phyloP scores from a whole-genome alignment of 1,140 invertebrate species.

The Stegodyphus mimosarum region DNA sequence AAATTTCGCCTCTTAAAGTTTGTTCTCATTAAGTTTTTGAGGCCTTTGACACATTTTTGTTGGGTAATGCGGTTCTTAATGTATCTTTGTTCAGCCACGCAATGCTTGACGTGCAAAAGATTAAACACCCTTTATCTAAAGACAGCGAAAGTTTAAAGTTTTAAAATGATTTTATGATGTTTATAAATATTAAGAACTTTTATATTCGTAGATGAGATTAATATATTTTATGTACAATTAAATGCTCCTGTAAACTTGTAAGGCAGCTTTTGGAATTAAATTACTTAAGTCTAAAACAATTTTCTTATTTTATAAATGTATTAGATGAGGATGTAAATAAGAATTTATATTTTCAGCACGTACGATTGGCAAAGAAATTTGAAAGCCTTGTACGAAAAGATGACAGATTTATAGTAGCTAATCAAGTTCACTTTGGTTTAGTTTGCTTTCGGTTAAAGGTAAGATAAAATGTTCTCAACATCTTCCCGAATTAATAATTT shows the following conservation, averaged over 20 bases:
- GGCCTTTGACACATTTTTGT: too few relatives aligned
- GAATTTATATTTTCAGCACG: slow-evolving; percentile 73
- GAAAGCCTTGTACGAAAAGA: slow-evolving; percentile 86
- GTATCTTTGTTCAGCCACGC: too few relatives aligned
- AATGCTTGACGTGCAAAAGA: too few relatives aligned
- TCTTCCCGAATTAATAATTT: too few relatives aligned
- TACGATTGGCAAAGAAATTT: slow-evolving; percentile 92
- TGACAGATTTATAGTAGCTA: slow-evolving; percentile 92
- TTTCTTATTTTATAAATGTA: not conserved
- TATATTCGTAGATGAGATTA: not conserved
- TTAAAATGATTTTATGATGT: not conserved
- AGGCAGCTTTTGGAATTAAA: slow-evolving; percentile 85
- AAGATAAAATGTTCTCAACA: slow-evolving; percentile 60
- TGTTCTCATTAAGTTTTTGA: too few relatives aligned
- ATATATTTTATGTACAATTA: not conserved
- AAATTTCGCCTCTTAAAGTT: too few relatives aligned
- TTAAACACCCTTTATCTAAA: too few relatives aligned
- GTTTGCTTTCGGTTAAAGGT: slow-evolving; percentile 81
- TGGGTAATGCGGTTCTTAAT: too few relatives aligned
- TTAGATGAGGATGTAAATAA: too few relatives aligned
- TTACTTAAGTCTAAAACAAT: not conserved
- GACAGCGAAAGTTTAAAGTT: too few relatives aligned
- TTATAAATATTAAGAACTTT: not conserved
- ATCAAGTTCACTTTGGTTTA: slow-evolving; percentile 81
- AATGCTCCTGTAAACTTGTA: slow-evolving; percentile 86